Evolutionary conservation across 2,888 invertebrate genomes (phyloP).

Genomic region (Taenaris catops): DNA sequence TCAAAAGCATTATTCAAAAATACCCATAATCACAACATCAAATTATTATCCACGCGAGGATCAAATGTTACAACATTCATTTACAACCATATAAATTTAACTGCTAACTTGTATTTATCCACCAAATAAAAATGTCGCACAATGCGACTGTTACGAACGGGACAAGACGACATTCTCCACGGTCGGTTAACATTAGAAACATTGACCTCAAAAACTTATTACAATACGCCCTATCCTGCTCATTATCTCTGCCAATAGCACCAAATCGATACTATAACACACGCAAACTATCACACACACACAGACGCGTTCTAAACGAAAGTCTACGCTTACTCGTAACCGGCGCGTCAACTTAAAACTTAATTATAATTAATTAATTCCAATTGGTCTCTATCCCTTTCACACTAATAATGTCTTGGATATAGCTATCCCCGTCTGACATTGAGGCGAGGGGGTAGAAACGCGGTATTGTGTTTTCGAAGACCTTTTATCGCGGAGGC

Average conservation of each 20-base stretch:
- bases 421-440: constrained; percentile 55
- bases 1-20: too few species aligned
- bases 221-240: constrained; percentile 65
- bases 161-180: constrained; percentile 18
- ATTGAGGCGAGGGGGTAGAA: constrained; percentile 54
- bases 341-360: constrained; percentile 87
- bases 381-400: constrained; percentile 79
- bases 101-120: constrained; percentile 8
- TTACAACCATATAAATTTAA: too few species aligned
- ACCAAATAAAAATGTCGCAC: constrained; percentile 14
- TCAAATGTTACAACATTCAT: too few species aligned
- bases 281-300: constrained; percentile 46
- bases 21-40: too few species aligned
- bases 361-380: constrained; percentile 92
- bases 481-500: constrained; percentile 75
- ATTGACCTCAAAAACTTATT: constrained; percentile 69
- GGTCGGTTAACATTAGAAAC: constrained; percentile 32
- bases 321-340: constrained; percentile 73
- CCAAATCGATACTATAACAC: constrained; percentile 71
- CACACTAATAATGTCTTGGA: constrained; percentile 62
- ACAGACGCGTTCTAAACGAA: constrained; percentile 53
- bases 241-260: constrained; percentile 75
- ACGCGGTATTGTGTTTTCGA: constrained; percentile 74
- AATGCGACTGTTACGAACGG: constrained; percentile 3
- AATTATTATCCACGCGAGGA: too few species aligned